Percentiles rank a stretch among this genome's conserved stretches.
Evolutionary conservation across 2,113 vertebrate species (phyloP).

Genomic region (Scatophagus argus): DNA sequence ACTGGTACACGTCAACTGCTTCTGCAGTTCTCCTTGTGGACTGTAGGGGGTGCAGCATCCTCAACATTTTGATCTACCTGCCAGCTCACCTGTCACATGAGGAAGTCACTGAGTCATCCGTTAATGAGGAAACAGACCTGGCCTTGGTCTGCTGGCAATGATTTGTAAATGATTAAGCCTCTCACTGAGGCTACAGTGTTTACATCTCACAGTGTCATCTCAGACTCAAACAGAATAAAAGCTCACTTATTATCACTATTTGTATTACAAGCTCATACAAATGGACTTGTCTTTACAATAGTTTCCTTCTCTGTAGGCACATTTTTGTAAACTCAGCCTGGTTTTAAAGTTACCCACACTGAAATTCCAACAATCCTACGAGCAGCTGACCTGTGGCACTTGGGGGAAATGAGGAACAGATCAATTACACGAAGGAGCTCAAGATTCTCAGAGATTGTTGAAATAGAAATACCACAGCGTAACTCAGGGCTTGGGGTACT

Average conservation of each 20-base stretch:
- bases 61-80: background rate
- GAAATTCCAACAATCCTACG: conserved; percentile 31
- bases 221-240: background rate
- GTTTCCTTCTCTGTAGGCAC: background rate
- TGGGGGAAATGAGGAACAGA: conserved; percentile 28
- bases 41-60: conserved; percentile 31
- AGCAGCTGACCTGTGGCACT: conserved; percentile 26
- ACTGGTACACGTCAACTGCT: background rate
- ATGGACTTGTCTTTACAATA: background rate
- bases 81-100: conserved; percentile 13
- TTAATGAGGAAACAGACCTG: conserved; percentile 13
- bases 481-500: conserved; percentile 16
- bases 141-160: background rate
- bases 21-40: background rate
- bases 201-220: conserved; percentile 2
- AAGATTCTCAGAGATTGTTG: conserved; percentile 3
- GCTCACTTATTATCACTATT: background rate
- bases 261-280: background rate
- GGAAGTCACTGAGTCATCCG: conserved; percentile 27
- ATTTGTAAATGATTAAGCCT: conserved; percentile 70
- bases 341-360: background rate
- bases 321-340: conserved; percentile 4
- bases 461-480: conserved; percentile 38
- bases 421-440: conserved; percentile 28
- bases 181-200: conserved; percentile 28